Conservation (phyloP, 2,113 vertebrate species). For the Macaca nemestrina region DNA sequence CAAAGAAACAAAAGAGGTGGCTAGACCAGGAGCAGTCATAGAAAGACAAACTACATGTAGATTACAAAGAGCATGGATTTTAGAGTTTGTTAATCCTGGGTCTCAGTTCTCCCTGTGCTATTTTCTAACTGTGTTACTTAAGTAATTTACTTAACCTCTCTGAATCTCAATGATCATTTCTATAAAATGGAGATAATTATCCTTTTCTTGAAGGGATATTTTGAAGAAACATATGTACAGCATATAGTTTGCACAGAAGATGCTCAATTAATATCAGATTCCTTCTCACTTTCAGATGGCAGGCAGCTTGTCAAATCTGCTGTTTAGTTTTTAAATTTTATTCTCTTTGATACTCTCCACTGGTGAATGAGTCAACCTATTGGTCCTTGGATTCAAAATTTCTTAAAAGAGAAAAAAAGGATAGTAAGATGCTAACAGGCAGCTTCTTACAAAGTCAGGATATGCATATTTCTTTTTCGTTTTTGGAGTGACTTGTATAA, state of each 20-base stretch:
- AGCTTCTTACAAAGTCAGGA: not conserved
- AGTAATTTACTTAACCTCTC: not conserved
- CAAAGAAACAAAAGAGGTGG: not conserved
- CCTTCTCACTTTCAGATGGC: not conserved
- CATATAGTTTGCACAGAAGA: not conserved
- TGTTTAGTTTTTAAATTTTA: constrained; percentile 32
- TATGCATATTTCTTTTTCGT: not conserved
- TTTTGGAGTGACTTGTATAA: not conserved
- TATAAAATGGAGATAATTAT: not conserved
- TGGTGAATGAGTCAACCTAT: not conserved
- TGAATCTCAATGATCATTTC: not conserved
- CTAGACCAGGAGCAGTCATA: not conserved
- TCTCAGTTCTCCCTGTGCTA: not conserved
- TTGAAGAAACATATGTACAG: not conserved
- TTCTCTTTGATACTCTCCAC: not conserved
- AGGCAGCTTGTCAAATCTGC: not conserved
- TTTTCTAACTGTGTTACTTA: not conserved
- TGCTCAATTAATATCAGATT: not conserved
- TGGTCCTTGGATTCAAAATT: not conserved
- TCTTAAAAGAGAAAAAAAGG: not conserved
- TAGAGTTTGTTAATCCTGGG: not conserved
- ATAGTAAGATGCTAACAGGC: not conserved
- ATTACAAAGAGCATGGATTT: not conserved
- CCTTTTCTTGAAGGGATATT: constrained; percentile 2
- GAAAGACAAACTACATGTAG: not conserved